These are phyloP conservation scores for Plumapathes pennacea DNA, from an alignment of 92 coral and sea anemone genomes.

Conservation along the genomic window DNA sequence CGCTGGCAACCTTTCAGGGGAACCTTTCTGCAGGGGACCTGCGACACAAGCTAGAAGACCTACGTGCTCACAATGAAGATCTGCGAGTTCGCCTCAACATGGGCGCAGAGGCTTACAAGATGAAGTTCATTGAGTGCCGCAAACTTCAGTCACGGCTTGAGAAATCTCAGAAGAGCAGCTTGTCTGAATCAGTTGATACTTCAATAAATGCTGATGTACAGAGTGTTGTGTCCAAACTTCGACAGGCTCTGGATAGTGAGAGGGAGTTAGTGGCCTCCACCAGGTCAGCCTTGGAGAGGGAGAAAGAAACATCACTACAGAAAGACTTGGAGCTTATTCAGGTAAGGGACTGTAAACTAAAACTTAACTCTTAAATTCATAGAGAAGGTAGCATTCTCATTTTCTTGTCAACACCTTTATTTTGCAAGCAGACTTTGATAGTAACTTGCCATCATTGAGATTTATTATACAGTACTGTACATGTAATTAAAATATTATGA, in stretches of 20 bases:
- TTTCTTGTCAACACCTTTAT: no score
- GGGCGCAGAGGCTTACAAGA: conserved; percentile 98
- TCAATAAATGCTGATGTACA: conserved; percentile 24
- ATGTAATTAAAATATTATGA: no score
- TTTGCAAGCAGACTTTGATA: no score
- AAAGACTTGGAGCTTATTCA: conserved; percentile 58
- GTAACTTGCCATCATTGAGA: no score
- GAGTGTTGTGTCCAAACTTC: conserved; percentile 46
- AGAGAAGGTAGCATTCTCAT: no score
- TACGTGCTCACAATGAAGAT: conserved; percentile 90
- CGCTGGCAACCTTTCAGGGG: conserved; percentile 72
- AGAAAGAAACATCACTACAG: conserved; percentile 35
- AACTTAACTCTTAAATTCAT: not conserved
- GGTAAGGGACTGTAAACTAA: conserved; percentile 26
- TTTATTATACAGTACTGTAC: no score
- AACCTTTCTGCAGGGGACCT: conserved; percentile 72
- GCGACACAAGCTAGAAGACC: conserved; percentile 83
- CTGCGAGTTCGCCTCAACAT: conserved; percentile 88
- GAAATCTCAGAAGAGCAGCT: conserved; percentile 51
- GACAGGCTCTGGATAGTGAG: conserved; percentile 71
- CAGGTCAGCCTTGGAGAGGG: conserved; percentile 61
- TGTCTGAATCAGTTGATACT: conserved; percentile 35
- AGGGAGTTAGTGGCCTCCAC: conserved; percentile 14
- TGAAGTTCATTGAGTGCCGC: conserved; percentile 90
- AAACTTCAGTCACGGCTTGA: conserved; percentile 64